These are phyloP conservation scores for Phylloscopus whistleri DNA, from an alignment of 2,113 vertebrate genomes.

Conservation along the genomic window DNA sequence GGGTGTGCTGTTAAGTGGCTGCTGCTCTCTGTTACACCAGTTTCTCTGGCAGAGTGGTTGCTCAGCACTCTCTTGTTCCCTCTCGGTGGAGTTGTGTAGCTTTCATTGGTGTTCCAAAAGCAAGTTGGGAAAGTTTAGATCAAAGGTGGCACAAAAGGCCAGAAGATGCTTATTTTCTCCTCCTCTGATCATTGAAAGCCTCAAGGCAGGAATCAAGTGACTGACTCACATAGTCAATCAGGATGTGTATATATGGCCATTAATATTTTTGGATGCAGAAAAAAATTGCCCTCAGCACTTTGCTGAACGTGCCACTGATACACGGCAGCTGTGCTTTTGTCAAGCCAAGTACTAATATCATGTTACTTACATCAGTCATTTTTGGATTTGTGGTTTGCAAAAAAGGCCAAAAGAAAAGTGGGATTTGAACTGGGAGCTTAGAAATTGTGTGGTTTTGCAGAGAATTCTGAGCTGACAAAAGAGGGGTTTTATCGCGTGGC, in stretches of 20 bases:
- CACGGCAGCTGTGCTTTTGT: constrained; percentile 56
- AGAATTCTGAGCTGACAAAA: not conserved
- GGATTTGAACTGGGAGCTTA: not conserved
- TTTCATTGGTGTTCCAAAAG: not conserved
- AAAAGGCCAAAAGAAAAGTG: not conserved
- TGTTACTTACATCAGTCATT: not conserved
- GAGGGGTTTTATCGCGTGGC: not conserved
- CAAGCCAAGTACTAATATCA: not conserved
- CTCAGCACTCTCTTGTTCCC: not conserved
- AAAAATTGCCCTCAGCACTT: constrained; percentile 26
- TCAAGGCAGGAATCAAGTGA: not conserved
- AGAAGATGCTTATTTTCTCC: not conserved
- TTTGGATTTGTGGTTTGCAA: not conserved
- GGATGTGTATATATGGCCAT: not conserved
- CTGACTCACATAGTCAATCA: constrained; percentile 32
- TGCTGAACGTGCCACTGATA: not conserved
- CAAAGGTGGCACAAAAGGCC: not conserved
- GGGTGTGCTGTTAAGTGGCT: not conserved
- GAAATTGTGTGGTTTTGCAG: not conserved
- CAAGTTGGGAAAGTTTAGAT: not conserved
- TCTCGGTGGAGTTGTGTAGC: not conserved
- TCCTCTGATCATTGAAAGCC: not conserved
- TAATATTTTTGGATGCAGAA: constrained; percentile 37
- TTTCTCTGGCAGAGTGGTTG: not conserved
- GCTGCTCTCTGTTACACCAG: not conserved